Percentiles rank a stretch among this genome's conserved stretches.
phyloP scores from a whole-genome alignment of 1,140 invertebrate genomes.

The Parasteatoda tepidariorum region DNA sequence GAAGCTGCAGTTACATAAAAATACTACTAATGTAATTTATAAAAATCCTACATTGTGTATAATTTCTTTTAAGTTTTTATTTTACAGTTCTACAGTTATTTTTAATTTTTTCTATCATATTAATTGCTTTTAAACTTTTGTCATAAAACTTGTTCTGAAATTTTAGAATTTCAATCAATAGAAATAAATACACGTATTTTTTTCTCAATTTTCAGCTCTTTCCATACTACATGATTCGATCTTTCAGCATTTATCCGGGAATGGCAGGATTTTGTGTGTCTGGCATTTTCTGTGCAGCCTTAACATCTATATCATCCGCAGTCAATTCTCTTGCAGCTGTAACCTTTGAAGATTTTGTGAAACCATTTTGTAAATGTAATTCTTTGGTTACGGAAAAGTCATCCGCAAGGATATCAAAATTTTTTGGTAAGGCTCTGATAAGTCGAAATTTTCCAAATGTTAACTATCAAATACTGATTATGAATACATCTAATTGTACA shows the following conservation, averaged over 20 bases:
- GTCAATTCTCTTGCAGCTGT: conserved; percentile 87
- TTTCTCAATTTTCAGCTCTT: conserved; percentile 74
- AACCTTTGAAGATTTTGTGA: conserved; percentile 84
- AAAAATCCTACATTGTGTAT: too few relatives aligned
- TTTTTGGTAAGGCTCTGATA: conserved; percentile 24
- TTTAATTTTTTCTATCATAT: background rate
- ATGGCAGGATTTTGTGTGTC: conserved; percentile 84
- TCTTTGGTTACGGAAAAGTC: background rate
- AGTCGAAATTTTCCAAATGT: too few relatives aligned
- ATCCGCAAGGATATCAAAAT: conserved; percentile 11
- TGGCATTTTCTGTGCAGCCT: conserved; percentile 84
- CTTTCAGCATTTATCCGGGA: conserved; percentile 75
- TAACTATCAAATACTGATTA: too few relatives aligned
- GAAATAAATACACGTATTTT: too few relatives aligned
- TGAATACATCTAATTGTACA: too few relatives aligned
- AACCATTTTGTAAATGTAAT: conserved; percentile 67
- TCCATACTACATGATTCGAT: conserved; percentile 83
- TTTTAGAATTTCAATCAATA: conserved; percentile 20
- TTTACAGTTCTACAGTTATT: too few relatives aligned
- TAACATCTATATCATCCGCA: conserved; percentile 87
- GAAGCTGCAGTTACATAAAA: too few relatives aligned
- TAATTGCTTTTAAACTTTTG: background rate
- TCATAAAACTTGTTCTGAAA: background rate
- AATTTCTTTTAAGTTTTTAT: too few relatives aligned
- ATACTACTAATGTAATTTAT: too few relatives aligned